Conservation (phyloP, 2,888 invertebrate genomes). For the Philhelius pedissequus region DNA sequence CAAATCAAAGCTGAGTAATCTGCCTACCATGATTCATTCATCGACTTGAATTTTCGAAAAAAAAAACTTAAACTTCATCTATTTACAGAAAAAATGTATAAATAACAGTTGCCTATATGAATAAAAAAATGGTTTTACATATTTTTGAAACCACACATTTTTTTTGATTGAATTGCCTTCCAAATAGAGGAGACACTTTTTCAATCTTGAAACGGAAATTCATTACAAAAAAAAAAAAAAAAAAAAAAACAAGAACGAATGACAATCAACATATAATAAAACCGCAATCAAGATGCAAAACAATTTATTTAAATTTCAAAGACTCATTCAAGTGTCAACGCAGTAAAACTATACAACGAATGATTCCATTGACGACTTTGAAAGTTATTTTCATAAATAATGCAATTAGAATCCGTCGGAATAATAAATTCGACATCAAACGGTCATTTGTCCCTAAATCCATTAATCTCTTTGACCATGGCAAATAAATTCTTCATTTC, state of each 20-base stretch:
- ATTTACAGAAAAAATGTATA: no score
- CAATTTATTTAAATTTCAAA: conserved; percentile 19
- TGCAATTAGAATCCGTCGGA: conserved; percentile 45
- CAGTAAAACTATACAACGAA: not conserved
- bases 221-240: not conserved
- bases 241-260: not conserved
- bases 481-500: conserved; percentile 1
- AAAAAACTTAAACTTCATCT: no score
- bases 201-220: conserved; percentile 5
- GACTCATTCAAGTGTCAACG: conserved; percentile 55
- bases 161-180: conserved; percentile 49
- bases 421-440: conserved; percentile 37
- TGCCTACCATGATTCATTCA: not conserved
- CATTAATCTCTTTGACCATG: conserved; percentile 7
- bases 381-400: conserved; percentile 54
- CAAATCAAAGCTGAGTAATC: no score
- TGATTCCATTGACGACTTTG: not conserved
- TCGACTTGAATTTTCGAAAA: not conserved
- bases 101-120: not conserved
- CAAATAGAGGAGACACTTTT: conserved; percentile 21
- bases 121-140: not conserved
- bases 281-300: conserved; percentile 35
- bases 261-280: not conserved
- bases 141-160: not conserved
- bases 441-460: conserved; percentile 55